Evolutionary conservation across 1,140 invertebrate species (phyloP).

Genomic region (Conus betulinus): DNA sequence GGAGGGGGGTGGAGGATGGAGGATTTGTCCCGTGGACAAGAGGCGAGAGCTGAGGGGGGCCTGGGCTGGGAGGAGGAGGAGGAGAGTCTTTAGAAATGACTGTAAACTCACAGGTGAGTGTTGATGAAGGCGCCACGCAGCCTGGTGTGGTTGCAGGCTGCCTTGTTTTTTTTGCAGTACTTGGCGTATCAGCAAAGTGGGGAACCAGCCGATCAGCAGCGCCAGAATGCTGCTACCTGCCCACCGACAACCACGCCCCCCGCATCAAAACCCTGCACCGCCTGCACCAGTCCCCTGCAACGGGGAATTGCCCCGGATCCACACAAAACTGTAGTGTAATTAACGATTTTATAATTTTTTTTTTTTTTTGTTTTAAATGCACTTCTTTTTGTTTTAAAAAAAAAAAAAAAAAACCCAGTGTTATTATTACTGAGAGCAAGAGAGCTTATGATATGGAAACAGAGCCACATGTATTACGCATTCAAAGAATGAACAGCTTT

Average conservation of each 20-base stretch:
- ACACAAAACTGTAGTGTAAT: neutral
- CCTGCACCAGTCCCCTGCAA: constrained; percentile 72
- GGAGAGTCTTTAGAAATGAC: neutral
- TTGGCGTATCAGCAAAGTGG: constrained; percentile 68
- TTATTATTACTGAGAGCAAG: neutral
- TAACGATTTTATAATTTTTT: neutral
- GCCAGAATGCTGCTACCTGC: constrained; percentile 63
- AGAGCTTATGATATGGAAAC: neutral
- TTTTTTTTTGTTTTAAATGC: too few relatives aligned
- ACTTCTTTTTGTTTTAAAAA: too few relatives aligned
- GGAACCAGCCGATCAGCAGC: constrained; percentile 67
- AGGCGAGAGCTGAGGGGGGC: neutral
- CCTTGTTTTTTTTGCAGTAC: too few relatives aligned
- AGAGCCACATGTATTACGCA: too few relatives aligned
- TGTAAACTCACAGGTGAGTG: constrained; percentile 68
- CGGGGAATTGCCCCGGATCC: constrained; percentile 24
- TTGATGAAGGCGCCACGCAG: constrained; percentile 67
- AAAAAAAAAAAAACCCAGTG: neutral
- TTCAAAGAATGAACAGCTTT: too few relatives aligned
- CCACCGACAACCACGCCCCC: constrained; percentile 68
- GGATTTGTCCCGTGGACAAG: neutral
- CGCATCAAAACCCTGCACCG: constrained; percentile 69
- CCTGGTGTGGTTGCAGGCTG: constrained; percentile 68
- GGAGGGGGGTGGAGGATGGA: too few relatives aligned
- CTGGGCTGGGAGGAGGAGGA: neutral